A percentile compares a stretch with the other conserved stretches of the same genome.
Evolutionary conservation across 2,888 invertebrate species (phyloP).

Genomic region (Epinotia bilunana): DNA sequence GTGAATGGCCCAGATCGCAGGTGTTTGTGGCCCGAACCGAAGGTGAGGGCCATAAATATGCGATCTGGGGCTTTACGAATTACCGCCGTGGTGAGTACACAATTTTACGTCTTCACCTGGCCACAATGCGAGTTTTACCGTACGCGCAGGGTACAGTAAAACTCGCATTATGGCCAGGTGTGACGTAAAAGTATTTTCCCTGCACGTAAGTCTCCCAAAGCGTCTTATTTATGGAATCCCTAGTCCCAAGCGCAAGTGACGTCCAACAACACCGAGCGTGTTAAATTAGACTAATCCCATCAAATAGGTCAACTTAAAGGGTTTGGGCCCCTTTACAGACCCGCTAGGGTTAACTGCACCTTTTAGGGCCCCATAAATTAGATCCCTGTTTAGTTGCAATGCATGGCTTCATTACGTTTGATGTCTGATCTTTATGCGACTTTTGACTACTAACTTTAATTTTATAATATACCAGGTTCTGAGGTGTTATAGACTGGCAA

Average conservation of each 20-base stretch:
- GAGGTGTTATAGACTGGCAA: too few species aligned
- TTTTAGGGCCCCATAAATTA: slow-evolving; percentile 37
- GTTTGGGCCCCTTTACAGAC: slow-evolving; percentile 61
- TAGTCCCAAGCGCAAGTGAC: slow-evolving; percentile 61
- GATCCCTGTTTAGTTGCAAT: slow-evolving; percentile 16
- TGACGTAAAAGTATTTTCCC: too few species aligned
- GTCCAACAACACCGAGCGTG: slow-evolving; percentile 55
- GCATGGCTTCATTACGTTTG: neutral
- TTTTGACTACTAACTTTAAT: neutral
- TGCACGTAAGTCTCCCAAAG: neutral
- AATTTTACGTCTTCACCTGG: too few species aligned
- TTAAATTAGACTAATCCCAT: slow-evolving; percentile 71
- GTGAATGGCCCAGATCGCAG: too few species aligned
- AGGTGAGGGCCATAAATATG: too few species aligned
- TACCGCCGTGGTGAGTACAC: too few species aligned
- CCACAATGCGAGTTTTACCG: too few species aligned
- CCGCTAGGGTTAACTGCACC: slow-evolving; percentile 41
- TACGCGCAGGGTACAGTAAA: too few species aligned
- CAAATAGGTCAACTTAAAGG: slow-evolving; percentile 63
- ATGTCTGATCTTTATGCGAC: neutral
- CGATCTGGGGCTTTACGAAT: too few species aligned
- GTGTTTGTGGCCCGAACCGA: too few species aligned
- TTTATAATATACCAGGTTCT: neutral
- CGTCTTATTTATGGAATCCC: slow-evolving; percentile 52
- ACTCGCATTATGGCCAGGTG: too few species aligned